These are phyloP conservation scores for Periophthalmodon schlosseri DNA, from an alignment of 2,113 vertebrate species.

Conservation along the genomic window DNA sequence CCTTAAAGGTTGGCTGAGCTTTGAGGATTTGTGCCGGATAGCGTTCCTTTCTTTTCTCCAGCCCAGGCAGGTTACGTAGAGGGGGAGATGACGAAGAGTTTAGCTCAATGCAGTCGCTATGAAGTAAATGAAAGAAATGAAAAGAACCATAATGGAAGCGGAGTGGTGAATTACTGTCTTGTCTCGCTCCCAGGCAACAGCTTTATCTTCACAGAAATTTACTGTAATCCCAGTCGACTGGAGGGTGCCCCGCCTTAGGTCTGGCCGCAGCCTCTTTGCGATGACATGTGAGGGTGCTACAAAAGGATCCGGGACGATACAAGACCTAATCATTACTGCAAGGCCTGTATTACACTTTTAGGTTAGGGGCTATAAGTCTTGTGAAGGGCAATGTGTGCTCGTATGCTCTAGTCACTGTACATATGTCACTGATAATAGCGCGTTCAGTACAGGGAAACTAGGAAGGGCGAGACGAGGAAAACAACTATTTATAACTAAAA, in stretches of 20 bases:
- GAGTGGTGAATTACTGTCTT: constrained; percentile 76
- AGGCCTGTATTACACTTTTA: constrained; percentile 60
- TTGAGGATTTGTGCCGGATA: constrained; percentile 63
- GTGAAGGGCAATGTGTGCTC: constrained; percentile 49
- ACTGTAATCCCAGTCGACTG: constrained; percentile 58
- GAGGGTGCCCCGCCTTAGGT: constrained; percentile 40
- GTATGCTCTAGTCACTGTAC: constrained; percentile 20
- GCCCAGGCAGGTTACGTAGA: constrained; percentile 60
- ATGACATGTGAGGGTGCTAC: constrained; percentile 44
- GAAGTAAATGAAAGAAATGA: constrained; percentile 74
- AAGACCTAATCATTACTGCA: constrained; percentile 60
- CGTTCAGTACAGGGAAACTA: constrained; percentile 18
- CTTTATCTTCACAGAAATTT: constrained; percentile 72
- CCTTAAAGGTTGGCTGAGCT: constrained; percentile 72
- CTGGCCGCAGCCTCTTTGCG: constrained; percentile 39
- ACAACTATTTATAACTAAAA: constrained; percentile 20
- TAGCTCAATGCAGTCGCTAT: constrained; percentile 65
- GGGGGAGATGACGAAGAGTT: constrained; percentile 66
- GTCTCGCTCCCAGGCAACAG: constrained; percentile 67
- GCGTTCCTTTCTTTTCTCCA: constrained; percentile 42
- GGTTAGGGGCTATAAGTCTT: constrained; percentile 55
- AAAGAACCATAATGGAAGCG: constrained; percentile 72
- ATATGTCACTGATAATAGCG: constrained; percentile 57
- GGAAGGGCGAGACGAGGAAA: constrained; percentile 32
- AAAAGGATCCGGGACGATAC: constrained; percentile 40